Conservation (phyloP, 2,797 vertebrate species). For the Poecilia velifera region DNA sequence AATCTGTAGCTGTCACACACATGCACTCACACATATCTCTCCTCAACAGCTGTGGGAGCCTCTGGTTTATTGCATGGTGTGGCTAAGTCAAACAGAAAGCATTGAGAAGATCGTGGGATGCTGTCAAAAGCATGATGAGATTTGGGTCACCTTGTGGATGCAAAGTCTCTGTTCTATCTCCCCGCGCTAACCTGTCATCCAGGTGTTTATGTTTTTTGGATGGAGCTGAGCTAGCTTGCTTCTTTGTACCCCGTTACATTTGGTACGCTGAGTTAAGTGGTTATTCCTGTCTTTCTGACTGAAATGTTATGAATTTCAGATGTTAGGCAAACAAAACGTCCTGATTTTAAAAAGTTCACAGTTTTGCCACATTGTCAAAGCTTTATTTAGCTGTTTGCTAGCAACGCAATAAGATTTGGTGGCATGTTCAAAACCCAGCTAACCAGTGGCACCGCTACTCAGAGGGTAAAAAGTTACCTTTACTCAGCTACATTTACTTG, state of each 20-base stretch:
- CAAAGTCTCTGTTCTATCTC: constrained; percentile 7
- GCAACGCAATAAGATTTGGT: neutral
- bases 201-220: constrained; percentile 8
- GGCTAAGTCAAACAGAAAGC: constrained; percentile 57
- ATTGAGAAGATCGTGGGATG: constrained; percentile 34
- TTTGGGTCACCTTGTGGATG: constrained; percentile 43
- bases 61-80: constrained; percentile 40
- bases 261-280: neutral
- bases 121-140: constrained; percentile 34
- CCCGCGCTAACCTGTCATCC: constrained; percentile 9
- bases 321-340: neutral
- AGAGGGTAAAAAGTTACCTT: neutral
- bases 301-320: neutral
- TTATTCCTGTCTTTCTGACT: neutral
- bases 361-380: neutral
- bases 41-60: constrained; percentile 50
- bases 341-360: neutral
- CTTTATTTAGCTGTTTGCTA: neutral
- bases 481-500: neutral
- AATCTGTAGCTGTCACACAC: constrained; percentile 69
- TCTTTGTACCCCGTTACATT: neutral
- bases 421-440: neutral
- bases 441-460: neutral
- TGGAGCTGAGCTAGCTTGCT: constrained; percentile 2
- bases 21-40: constrained; percentile 46